Evolutionary conservation across 2,888 invertebrate genomes (phyloP).

Genomic region (Sympetrum striolatum): DNA sequence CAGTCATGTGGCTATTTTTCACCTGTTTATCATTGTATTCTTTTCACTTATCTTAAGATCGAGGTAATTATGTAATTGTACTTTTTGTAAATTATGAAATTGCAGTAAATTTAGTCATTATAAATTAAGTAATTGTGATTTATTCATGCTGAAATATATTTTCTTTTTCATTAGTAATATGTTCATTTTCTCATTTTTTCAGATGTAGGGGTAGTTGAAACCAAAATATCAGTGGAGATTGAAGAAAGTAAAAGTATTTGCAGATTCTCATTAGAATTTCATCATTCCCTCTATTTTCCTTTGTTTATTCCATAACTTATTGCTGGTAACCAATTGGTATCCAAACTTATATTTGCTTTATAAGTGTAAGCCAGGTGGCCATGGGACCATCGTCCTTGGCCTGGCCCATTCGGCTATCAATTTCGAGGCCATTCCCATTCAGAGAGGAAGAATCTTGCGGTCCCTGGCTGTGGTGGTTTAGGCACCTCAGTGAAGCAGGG

Average conservation of each 20-base stretch:
- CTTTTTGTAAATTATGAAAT: no score
- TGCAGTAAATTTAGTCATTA: no score
- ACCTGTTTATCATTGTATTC: no score
- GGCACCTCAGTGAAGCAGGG: slow-evolving; percentile 31
- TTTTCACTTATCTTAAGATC: no score
- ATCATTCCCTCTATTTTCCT: background rate
- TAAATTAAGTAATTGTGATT: no score
- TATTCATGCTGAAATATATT: no score
- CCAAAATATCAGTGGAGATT: background rate
- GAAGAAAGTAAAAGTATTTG: background rate
- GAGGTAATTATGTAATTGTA: no score
- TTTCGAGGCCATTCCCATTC: background rate
- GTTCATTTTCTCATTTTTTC: background rate
- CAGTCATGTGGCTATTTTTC: no score
- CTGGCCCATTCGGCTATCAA: slow-evolving; percentile 12
- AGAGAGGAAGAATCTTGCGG: background rate
- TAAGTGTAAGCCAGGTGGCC: slow-evolving; percentile 3
- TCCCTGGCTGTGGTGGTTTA: slow-evolving; percentile 25
- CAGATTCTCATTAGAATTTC: background rate
- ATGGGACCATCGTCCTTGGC: slow-evolving; percentile 32
- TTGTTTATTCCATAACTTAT: background rate
- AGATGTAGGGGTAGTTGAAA: background rate
- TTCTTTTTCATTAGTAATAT: no score
- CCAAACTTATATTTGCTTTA: background rate
- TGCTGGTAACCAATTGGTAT: background rate